Evolutionary conservation across 1,140 invertebrate genomes (phyloP).

Genomic region (Eumaeus atala): DNA sequence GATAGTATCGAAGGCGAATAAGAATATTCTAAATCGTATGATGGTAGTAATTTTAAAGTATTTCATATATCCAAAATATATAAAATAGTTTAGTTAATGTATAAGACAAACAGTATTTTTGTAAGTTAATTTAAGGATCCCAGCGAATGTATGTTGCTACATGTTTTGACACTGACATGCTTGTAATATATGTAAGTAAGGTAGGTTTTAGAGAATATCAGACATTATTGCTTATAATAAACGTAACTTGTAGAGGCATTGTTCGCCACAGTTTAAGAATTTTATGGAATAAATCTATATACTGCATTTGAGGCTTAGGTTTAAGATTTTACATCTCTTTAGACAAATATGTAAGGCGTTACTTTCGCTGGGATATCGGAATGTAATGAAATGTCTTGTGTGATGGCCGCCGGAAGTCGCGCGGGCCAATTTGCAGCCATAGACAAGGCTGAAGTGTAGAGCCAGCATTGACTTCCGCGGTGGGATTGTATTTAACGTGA

Average conservation of each 20-base stretch:
- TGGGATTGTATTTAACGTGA: constrained; percentile 47
- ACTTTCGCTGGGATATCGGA: constrained; percentile 4
- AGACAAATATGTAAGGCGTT: not conserved
- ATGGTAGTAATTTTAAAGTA: not conserved
- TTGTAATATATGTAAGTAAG: too few relatives aligned
- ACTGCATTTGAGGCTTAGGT: too few relatives aligned
- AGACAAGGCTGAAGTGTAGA: not conserved
- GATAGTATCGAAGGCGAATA: too few relatives aligned
- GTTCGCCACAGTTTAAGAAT: too few relatives aligned
- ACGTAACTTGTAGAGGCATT: too few relatives aligned
- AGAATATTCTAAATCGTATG: constrained; percentile 4
- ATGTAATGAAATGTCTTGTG: not conserved
- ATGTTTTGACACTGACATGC: not conserved
- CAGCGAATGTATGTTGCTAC: not conserved
- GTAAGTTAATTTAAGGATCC: constrained; percentile 7
- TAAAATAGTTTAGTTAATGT: constrained; percentile 5
- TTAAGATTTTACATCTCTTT: not conserved
- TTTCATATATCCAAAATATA: constrained; percentile 6
- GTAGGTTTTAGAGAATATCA: too few relatives aligned
- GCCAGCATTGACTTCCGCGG: not conserved
- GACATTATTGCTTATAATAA: too few relatives aligned
- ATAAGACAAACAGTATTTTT: constrained; percentile 11
- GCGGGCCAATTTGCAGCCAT: not conserved
- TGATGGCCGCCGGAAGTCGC: not conserved
- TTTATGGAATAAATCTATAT: too few relatives aligned